phyloP scores from a whole-genome alignment of 2,888 invertebrate species.

The Amphimallon solstitiale region DNA sequence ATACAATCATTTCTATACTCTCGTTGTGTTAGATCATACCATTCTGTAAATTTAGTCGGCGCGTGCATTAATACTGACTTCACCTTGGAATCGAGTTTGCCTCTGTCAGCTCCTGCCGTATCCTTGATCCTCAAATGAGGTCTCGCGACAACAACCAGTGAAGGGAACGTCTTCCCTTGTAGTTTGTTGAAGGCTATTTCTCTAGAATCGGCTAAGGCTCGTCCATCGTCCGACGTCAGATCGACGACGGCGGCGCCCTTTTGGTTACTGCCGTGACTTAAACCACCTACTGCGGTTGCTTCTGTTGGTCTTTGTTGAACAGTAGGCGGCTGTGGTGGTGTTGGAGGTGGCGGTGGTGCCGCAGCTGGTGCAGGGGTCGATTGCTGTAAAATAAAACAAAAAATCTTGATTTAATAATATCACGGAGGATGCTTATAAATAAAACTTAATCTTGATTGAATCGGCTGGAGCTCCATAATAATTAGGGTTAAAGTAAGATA shows the following conservation, averaged over 20 bases:
- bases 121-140: constrained; percentile 81
- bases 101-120: constrained; percentile 67
- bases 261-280: constrained; percentile 67
- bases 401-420: too few relatives aligned
- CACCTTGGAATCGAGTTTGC: constrained; percentile 79
- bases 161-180: constrained; percentile 86
- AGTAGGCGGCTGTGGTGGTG: constrained; percentile 24
- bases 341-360: constrained; percentile 19
- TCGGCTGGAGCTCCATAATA: too few relatives aligned
- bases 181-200: constrained; percentile 83
- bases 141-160: constrained; percentile 83
- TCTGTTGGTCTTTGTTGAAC: constrained; percentile 73
- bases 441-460: too few relatives aligned
- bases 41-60: constrained; percentile 88
- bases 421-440: too few relatives aligned
- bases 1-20: too few relatives aligned
- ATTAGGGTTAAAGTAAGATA: too few relatives aligned
- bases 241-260: constrained; percentile 66
- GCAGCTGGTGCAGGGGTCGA: constrained; percentile 8
- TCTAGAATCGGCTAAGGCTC: constrained; percentile 71
- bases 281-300: constrained; percentile 77
- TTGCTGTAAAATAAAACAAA: constrained; percentile 22
- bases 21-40: constrained; percentile 67
- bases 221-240: constrained; percentile 70
- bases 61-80: constrained; percentile 84